phyloP scores from a whole-genome alignment of 2,113 vertebrate species.

The Rissa tridactyla region DNA sequence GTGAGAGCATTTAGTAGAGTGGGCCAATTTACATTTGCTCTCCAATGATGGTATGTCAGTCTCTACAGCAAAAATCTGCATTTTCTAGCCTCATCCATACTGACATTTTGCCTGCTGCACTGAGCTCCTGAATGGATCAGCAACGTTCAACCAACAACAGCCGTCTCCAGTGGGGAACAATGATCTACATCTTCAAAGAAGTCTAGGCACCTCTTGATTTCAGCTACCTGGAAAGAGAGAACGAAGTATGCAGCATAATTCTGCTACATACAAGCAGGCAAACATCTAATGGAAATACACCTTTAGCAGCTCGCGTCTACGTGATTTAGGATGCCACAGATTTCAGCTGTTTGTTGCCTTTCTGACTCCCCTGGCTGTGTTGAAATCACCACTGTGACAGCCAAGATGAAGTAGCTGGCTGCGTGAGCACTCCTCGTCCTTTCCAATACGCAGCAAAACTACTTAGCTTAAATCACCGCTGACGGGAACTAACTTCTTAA shows the following conservation, averaged over 20 bases:
- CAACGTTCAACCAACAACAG: neutral
- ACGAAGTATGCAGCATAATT: neutral
- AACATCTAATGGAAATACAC: neutral
- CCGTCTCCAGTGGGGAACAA: neutral
- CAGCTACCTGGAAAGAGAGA: neutral
- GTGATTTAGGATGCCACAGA: neutral
- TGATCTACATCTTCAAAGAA: neutral
- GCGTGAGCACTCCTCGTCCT: conserved; percentile 20
- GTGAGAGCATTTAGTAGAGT: conserved; percentile 20
- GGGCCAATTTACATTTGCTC: neutral
- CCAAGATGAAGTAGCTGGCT: conserved; percentile 59
- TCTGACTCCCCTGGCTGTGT: conserved; percentile 30
- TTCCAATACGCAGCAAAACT: conserved; percentile 45
- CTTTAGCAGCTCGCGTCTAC: neutral
- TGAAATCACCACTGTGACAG: conserved; percentile 48
- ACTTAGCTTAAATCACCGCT: conserved; percentile 55
- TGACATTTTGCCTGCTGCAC: neutral
- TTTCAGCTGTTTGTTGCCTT: conserved; percentile 41
- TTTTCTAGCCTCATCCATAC: neutral
- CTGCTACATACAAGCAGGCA: neutral
- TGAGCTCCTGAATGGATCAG: neutral
- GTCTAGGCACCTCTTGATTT: neutral
- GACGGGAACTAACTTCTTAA: conserved; percentile 55
- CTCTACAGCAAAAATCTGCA: neutral
- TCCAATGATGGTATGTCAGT: neutral